These are phyloP conservation scores for Rhizomys pruinosus DNA, from an alignment of 2,113 vertebrate genomes.

Conservation along the genomic window DNA sequence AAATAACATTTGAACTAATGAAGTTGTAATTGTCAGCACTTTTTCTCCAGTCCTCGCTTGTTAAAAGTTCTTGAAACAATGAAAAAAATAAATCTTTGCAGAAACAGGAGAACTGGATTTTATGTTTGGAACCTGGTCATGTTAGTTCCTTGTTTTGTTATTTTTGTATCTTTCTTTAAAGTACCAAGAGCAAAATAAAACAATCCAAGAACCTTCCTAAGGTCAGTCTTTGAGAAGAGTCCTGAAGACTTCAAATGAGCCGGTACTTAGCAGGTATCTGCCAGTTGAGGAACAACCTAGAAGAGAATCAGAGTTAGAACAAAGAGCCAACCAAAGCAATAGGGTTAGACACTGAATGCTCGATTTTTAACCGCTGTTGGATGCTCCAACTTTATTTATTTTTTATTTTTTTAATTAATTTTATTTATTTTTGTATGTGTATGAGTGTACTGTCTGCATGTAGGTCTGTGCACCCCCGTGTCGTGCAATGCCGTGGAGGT, in stretches of 20 bases:
- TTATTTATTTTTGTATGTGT: too few relatives aligned
- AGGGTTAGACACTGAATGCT: not conserved
- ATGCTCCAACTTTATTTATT: not conserved
- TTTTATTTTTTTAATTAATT: too few relatives aligned
- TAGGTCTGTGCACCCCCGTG: too few relatives aligned
- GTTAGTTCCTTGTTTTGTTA: conserved; percentile 1
- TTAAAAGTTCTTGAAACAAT: conserved; percentile 64
- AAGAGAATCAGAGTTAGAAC: conserved; percentile 41
- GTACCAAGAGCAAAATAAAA: not conserved
- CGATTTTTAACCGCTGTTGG: not conserved
- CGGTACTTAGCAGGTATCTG: not conserved
- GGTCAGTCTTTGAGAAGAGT: conserved; percentile 2
- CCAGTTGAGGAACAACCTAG: not conserved
- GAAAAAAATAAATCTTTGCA: conserved; percentile 60
- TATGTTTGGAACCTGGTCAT: not conserved
- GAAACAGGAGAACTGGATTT: not conserved
- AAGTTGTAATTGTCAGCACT: conserved; percentile 67
- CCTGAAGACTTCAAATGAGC: conserved; percentile 46
- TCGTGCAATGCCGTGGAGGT: too few relatives aligned
- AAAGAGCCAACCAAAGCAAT: not conserved
- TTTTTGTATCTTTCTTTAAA: conserved; percentile 10
- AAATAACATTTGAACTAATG: conserved; percentile 61
- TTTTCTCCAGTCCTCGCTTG: conserved; percentile 68
- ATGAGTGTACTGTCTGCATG: too few relatives aligned
- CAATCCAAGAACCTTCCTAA: conserved; percentile 26